Conservation (phyloP, 2,797 vertebrate genomes). For the Artibeus jamaicensis region DNA sequence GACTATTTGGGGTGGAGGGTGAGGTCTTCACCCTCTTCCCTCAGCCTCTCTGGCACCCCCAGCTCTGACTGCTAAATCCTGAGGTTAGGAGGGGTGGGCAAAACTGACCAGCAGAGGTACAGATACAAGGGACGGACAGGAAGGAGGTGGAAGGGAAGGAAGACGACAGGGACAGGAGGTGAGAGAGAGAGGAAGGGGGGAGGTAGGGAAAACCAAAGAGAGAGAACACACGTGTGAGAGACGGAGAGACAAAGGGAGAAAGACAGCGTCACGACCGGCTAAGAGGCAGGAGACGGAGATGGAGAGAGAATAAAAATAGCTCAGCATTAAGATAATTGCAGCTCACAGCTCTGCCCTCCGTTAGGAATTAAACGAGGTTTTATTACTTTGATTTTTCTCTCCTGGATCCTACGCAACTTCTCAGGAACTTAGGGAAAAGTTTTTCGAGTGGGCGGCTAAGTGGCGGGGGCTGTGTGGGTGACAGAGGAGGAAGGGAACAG, state of each 20-base stretch:
- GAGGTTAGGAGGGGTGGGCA: not conserved
- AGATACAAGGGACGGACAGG: not conserved
- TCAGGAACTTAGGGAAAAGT: constrained; percentile 77
- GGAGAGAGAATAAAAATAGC: constrained; percentile 83
- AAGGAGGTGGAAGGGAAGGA: not conserved
- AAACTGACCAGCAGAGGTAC: not conserved
- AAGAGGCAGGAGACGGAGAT: constrained; percentile 71
- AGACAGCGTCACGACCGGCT: constrained; percentile 18
- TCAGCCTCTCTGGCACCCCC: not conserved
- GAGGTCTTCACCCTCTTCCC: not conserved
- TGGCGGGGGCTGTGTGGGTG: constrained; percentile 60
- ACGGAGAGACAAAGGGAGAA: constrained; percentile 47
- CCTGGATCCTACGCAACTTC: constrained; percentile 77
- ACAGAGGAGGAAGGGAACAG: constrained; percentile 36
- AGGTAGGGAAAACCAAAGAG: not conserved
- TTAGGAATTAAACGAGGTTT: constrained; percentile 82
- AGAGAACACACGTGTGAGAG: constrained; percentile 31
- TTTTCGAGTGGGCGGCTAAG: constrained; percentile 74
- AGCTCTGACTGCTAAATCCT: not conserved
- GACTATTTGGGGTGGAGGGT: not conserved
- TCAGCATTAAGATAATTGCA: constrained; percentile 81
- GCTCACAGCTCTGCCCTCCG: constrained; percentile 76
- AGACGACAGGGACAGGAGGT: not conserved
- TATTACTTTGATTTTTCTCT: constrained; percentile 81
- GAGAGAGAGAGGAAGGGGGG: not conserved